Conservation (phyloP, 2,888 invertebrate species). For the Drosophila incognita region DNA sequence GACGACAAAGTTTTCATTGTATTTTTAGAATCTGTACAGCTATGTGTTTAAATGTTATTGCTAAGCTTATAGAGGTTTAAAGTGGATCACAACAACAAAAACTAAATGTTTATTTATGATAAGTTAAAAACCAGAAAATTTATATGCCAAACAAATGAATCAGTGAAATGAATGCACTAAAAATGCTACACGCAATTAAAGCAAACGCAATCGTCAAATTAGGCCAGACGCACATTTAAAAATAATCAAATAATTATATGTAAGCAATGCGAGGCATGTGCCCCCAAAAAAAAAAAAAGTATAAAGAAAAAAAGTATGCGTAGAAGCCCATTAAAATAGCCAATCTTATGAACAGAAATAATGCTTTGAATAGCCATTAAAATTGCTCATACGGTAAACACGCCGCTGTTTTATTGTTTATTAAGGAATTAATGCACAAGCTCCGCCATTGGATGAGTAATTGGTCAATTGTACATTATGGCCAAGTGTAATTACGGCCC, state of each 20-base stretch:
- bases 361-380: constrained; percentile 60
- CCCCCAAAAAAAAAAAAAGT: background rate
- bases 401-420: constrained; percentile 74
- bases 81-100: constrained; percentile 67
- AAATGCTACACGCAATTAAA: constrained; percentile 59
- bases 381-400: constrained; percentile 76
- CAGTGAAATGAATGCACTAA: constrained; percentile 52
- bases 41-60: constrained; percentile 13
- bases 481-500: constrained; percentile 42
- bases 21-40: constrained; percentile 46
- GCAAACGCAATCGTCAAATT: constrained; percentile 51
- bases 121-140: constrained; percentile 6
- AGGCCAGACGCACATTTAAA: constrained; percentile 65
- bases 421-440: constrained; percentile 68
- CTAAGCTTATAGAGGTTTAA: constrained; percentile 62
- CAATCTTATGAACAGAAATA: constrained; percentile 52
- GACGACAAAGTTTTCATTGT: constrained; percentile 43
- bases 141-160: constrained; percentile 48
- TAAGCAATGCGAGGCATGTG: constrained; percentile 52
- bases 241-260: constrained; percentile 75
- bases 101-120: constrained; percentile 53
- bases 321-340: constrained; percentile 56
- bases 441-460: constrained; percentile 64
- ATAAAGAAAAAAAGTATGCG: constrained; percentile 6
- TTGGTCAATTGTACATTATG: constrained; percentile 43